phyloP scores from a whole-genome alignment of 2,888 invertebrate species.

The Drosophila incognita region DNA sequence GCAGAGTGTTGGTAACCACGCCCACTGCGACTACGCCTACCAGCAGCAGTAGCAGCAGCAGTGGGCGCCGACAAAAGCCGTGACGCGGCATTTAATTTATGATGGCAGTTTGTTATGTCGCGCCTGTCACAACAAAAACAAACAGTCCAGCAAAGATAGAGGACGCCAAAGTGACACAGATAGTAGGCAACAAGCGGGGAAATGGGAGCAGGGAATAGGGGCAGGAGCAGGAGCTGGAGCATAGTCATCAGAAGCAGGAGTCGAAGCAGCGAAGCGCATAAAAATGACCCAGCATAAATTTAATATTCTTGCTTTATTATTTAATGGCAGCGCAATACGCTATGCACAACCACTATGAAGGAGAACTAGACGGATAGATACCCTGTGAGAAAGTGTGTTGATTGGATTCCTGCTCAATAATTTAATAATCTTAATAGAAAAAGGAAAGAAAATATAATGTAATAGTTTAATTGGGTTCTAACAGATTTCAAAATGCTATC shows the following conservation, averaged over 20 bases:
- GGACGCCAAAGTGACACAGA: conserved; percentile 44
- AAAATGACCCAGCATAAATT: conserved; percentile 83
- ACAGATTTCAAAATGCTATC: background rate
- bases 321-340: conserved; percentile 71
- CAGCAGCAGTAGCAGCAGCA: conserved; percentile 40
- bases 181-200: background rate
- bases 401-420: background rate
- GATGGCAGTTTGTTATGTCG: conserved; percentile 83
- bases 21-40: conserved; percentile 5
- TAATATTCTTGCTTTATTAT: conserved; percentile 82
- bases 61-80: conserved; percentile 57
- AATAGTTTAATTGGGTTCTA: background rate
- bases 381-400: background rate
- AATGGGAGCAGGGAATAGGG: background rate
- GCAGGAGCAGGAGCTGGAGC: conserved; percentile 3
- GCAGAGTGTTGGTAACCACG: conserved; percentile 17
- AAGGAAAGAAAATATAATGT: background rate
- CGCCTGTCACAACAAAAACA: conserved; percentile 81
- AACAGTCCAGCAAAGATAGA: conserved; percentile 70
- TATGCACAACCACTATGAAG: background rate
- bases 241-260: conserved; percentile 14
- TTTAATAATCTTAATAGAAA: too few relatives aligned
- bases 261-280: conserved; percentile 52
- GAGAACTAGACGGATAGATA: background rate
- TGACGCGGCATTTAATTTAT: conserved; percentile 82